Evolutionary conservation across 2,113 vertebrate species (phyloP).

Genomic region (Lamprotornis superbus): DNA sequence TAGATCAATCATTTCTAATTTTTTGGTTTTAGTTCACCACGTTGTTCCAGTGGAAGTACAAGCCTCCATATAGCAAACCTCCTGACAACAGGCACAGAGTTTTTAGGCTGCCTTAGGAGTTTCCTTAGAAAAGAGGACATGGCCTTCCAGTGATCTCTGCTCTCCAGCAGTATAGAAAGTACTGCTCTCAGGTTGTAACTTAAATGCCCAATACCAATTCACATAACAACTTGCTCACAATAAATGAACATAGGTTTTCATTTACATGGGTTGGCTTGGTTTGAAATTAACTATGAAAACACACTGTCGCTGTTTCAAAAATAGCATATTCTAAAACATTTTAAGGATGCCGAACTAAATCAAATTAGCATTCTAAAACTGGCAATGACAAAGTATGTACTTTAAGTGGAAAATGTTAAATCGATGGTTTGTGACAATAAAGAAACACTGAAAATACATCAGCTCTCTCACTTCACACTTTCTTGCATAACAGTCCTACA

Average conservation of each 20-base stretch:
- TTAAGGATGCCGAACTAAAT: neutral
- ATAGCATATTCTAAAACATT: neutral
- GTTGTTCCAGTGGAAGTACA: neutral
- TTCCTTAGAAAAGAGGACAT: neutral
- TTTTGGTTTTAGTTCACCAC: neutral
- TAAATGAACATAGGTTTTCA: neutral
- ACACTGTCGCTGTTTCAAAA: slow-evolving; percentile 25
- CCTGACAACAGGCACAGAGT: neutral
- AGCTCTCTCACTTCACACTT: slow-evolving; percentile 38
- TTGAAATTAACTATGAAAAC: slow-evolving; percentile 5
- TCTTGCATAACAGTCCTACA: slow-evolving; percentile 44
- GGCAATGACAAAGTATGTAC: slow-evolving; percentile 2
- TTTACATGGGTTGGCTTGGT: neutral
- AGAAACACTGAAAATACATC: neutral
- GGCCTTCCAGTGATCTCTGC: neutral
- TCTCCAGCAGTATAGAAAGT: neutral
- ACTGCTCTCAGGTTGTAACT: neutral
- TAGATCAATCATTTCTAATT: neutral
- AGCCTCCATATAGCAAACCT: neutral
- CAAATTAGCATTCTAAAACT: slow-evolving; percentile 3
- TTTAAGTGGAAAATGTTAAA: slow-evolving; percentile 22
- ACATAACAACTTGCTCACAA: neutral
- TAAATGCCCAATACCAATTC: neutral
- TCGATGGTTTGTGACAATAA: neutral
- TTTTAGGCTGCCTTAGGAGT: neutral